Evolutionary conservation across 2,113 vertebrate species (phyloP), one percentile per base, ranked within the genome.

Genomic region (Tretioscincus oriximinensis): DNA sequence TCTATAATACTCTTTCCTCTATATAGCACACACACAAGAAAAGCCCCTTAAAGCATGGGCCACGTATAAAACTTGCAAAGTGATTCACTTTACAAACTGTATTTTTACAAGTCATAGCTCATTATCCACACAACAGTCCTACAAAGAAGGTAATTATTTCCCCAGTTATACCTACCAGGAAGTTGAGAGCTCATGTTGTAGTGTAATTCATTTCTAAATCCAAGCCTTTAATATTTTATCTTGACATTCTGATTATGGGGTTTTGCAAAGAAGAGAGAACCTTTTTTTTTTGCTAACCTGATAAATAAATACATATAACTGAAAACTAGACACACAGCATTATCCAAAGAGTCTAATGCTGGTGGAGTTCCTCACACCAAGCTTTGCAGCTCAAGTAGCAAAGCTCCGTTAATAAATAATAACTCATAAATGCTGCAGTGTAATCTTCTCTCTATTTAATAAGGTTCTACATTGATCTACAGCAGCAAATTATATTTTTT

Each of bases 401-500:
- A 90, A 87, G 80, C 61, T 8, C 69, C 28, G 85, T 90, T 86
- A 73, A 80, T 88, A 84, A 84, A 84, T 79, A 89, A 88, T 86
- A 77, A 78, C 82, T 47, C 41, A 58, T 74, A 89, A 88, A 78
- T 91, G 67, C 61, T 47, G 61, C 41, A 63, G 78, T 66, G 76
- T 81, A 85, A 86, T 84, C 47, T 76, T 90, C 73, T 22, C n/a
- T 85, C 80, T 87, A 66, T 86, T 90, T 89, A 91, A 88, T 84
- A 89, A 79, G 70, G 83, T 61, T 76, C 77, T 80, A 68, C 0
- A 0, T 86, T 86, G 86, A 85, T 89, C 86, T 88, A 88, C 84
- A 78, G 80, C 64, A 89, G 81, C 81, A 90, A 87, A 89, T 90
- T 83, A 77, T 72, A 86, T 54, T 89, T 90, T 66, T 88, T 81